phyloP scores from a whole-genome alignment of 2,113 vertebrate genomes.

The Eulacestoma nigropectus region DNA sequence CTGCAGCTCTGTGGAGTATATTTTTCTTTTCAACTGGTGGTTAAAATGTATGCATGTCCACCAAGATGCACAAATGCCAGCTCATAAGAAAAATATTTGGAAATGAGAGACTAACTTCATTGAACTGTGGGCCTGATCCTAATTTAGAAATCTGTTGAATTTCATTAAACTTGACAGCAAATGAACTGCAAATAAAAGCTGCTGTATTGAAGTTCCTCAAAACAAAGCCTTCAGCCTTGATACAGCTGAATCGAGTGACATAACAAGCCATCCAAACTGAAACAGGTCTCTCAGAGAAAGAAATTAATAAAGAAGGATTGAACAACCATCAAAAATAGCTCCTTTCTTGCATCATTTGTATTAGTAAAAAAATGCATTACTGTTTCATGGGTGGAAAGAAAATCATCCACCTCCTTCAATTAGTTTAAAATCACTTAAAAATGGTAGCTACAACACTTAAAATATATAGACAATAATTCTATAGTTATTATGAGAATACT shows the following conservation, averaged over 20 bases:
- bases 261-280: background rate
- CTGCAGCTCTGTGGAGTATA: background rate
- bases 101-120: background rate
- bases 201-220: background rate
- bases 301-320: background rate
- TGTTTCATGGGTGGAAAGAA: background rate
- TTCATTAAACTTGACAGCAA: background rate
- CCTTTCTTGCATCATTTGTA: background rate
- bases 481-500: background rate
- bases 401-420: background rate
- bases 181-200: background rate
- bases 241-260: rapidly evolving
- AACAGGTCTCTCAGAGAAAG: background rate
- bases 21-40: background rate
- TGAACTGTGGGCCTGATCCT: background rate
- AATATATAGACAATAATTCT: background rate
- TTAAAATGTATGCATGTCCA: background rate
- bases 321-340: background rate
- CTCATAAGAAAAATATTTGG: background rate
- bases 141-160: background rate
- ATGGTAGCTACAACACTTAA: background rate
- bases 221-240: background rate
- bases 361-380: background rate
- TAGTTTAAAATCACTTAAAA: background rate
- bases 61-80: background rate